Evolutionary conservation across 2,888 invertebrate species (phyloP).

Genomic region (Onchidella celtica): DNA sequence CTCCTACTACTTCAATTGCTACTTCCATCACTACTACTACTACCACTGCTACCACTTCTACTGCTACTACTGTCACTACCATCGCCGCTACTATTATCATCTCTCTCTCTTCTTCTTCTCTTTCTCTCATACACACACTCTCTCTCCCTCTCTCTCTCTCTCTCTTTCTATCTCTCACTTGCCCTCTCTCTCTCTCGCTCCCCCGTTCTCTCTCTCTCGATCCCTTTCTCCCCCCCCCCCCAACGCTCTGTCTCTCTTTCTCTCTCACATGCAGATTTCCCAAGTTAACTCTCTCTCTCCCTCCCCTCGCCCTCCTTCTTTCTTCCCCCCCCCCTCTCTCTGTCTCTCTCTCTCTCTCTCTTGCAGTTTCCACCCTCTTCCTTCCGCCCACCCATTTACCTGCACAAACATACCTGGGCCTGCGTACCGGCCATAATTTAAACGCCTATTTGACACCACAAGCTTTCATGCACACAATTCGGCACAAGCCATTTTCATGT

Average conservation of each 20-base stretch:
- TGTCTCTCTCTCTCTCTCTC: neutral
- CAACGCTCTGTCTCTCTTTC: too few relatives aligned
- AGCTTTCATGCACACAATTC: too few relatives aligned
- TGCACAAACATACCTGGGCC: neutral
- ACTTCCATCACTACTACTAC: constrained; percentile 1
- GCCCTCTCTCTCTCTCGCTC: constrained; percentile 29
- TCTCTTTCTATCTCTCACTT: constrained; percentile 22
- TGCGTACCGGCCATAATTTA: too few relatives aligned
- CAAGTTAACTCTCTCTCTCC: too few relatives aligned
- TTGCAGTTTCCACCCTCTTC: neutral
- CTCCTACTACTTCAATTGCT: neutral
- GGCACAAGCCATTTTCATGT: too few relatives aligned
- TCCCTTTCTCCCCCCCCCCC: too few relatives aligned
- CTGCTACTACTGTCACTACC: neutral
- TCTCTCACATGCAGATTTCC: too few relatives aligned
- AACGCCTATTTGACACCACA: too few relatives aligned
- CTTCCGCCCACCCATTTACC: neutral
- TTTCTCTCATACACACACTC: too few relatives aligned
- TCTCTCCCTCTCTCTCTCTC: constrained; percentile 7
- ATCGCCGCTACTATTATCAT: neutral
- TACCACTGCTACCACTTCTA: neutral
- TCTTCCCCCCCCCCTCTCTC: neutral
- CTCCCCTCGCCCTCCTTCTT: neutral
- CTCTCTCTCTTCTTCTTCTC: neutral
- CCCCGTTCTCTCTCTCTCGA: too few relatives aligned